Evolutionary conservation across 2,888 invertebrate species (phyloP), one percentile per base, ranked within the genome.

Genomic region (Serrognathus titanus): DNA sequence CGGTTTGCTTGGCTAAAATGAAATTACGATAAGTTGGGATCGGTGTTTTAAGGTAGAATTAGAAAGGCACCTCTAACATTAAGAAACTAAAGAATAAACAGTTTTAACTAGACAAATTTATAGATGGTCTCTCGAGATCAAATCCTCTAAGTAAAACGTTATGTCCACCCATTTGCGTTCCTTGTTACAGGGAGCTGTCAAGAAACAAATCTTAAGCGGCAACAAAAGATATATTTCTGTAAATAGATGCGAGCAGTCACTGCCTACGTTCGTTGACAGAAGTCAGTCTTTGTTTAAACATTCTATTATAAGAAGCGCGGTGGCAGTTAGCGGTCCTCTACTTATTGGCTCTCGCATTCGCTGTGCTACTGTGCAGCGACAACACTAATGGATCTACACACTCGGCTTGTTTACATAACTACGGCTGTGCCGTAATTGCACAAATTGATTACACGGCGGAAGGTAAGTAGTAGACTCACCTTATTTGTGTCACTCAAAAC

Each of bases 321-420:
- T 53, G 59, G 56, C 64, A 60, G 60, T 63, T 63, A 65, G 62
- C 63, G 59, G 58, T 55, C 41, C 36, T 56, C 54, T 63, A 61
- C 58, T 65, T 62, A 65, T 65, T 65, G 59, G 60, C 53, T 53
- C 56, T 55, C 56, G 51, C 53, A 48, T 57, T 43, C 54, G 53
- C 54, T 40, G 48, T 12, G 61, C 63, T 58, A 61, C 59, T 51
- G 60, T 62, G 36, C 48, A 49, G 46, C 52, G 38, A 31, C 63
- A 67, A 68, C 68, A 68, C 63, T 65, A 64, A 65, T 65, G 64
- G 59, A 62, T 59, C 58, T 45, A 52, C 52, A 49, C 58, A 52
- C 56, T 48, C 56, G 57, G 57, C 55, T 53, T 61, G 59, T 62
- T 59, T 61, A 64, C 63, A 53, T 43, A 43, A 43, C 43, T 20